Evolutionary conservation across 1,140 invertebrate genomes (phyloP).

Genomic region (Luehdorfia chinensis): DNA sequence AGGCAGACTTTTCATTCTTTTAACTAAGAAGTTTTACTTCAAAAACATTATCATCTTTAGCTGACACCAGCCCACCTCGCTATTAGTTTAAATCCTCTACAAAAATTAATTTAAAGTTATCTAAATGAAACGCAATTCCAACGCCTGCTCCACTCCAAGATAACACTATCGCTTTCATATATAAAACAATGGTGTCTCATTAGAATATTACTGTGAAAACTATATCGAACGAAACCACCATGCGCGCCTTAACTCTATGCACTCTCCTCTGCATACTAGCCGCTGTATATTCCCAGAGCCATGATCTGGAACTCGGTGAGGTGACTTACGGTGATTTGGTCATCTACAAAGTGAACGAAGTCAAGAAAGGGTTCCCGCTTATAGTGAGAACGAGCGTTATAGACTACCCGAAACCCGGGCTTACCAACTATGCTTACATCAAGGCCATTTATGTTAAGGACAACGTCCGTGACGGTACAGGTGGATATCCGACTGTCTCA

Average conservation of each 20-base stretch:
- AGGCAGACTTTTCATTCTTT: too few relatives aligned
- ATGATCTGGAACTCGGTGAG: conserved; percentile 51
- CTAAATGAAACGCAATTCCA: too few relatives aligned
- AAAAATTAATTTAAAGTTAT: too few relatives aligned
- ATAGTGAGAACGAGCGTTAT: conserved; percentile 51
- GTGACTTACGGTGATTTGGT: conserved; percentile 57
- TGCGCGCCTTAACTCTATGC: conserved; percentile 40
- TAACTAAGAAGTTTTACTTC: too few relatives aligned
- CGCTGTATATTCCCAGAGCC: conserved; percentile 41
- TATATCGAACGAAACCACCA: conserved; percentile 57
- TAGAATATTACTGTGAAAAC: conserved; percentile 51
- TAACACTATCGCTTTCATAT: conserved; percentile 39
- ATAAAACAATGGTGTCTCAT: conserved; percentile 52
- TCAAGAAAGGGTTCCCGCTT: conserved; percentile 64
- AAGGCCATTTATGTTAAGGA: conserved; percentile 76
- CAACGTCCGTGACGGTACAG: conserved; percentile 76
- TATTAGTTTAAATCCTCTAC: too few relatives aligned
- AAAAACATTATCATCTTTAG: too few relatives aligned
- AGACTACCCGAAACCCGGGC: conserved; percentile 55
- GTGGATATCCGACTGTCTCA: conserved; percentile 72
- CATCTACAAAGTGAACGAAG: conserved; percentile 52
- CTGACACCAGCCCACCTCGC: too few relatives aligned
- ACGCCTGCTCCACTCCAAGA: conserved; percentile 31
- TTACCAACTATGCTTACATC: conserved; percentile 57
- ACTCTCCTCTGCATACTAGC: conserved; percentile 41